Percentiles rank a stretch among this genome's conserved stretches.
These are phyloP conservation scores for Aspidiotus rigidus DNA, from an alignment of 2,888 invertebrate genomes.

Conservation along the genomic window DNA sequence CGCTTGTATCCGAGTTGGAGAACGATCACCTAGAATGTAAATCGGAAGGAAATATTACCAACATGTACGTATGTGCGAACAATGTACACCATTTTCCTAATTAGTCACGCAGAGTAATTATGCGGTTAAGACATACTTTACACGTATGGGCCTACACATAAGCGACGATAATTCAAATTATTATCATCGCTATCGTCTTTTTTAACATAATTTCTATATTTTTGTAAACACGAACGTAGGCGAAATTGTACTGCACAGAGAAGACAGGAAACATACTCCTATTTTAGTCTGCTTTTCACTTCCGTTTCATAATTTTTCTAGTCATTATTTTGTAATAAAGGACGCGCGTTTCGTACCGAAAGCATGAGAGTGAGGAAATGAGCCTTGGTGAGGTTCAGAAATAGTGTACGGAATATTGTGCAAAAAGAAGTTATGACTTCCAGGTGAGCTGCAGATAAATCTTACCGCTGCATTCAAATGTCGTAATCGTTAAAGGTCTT, in stretches of 20 bases:
- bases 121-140: not conserved
- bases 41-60: conserved; percentile 4
- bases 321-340: conserved; percentile 4
- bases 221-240: not conserved
- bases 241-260: not conserved
- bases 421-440: no score
- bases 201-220: not conserved
- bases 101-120: conserved; percentile 2
- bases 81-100: not conserved
- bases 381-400: no score
- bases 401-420: no score
- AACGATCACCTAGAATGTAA: not conserved
- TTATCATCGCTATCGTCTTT: not conserved
- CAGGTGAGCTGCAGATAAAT: no score
- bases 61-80: not conserved
- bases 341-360: not conserved
- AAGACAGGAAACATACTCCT: not conserved
- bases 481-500: no score
- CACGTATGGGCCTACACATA: not conserved
- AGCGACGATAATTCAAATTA: not conserved
- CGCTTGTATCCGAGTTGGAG: not conserved
- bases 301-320: not conserved
- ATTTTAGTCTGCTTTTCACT: not conserved
- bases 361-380: not conserved
- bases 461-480: no score